A percentile compares a stretch with the other conserved stretches of the same genome.
Conservation (phyloP, 35 echinoderm and acorn worm genomes). For the Ophiothrix spiculata region DNA sequence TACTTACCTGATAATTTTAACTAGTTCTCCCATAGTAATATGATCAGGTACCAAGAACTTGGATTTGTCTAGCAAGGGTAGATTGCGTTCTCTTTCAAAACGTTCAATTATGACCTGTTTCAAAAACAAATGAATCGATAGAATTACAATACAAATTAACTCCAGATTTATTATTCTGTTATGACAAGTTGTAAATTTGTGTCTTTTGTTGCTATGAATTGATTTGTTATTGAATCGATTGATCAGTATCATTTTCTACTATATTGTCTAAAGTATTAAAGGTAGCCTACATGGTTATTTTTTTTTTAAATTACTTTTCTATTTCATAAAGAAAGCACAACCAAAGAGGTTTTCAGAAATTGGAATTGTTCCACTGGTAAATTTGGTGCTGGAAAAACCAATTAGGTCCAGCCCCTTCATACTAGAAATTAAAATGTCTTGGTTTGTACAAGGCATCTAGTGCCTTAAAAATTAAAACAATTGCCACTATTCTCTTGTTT, state of each 20-base stretch:
- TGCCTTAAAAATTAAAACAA: too few species aligned
- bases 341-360: too few species aligned
- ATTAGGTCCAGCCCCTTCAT: too few species aligned
- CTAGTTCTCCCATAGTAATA: conserved; percentile 96
- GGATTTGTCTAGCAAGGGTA: conserved; percentile 93
- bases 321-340: too few species aligned
- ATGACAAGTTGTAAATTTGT: background rate
- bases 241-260: background rate
- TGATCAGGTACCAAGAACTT: conserved; percentile 97
- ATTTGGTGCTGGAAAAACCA: too few species aligned
- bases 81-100: conserved; percentile 76
- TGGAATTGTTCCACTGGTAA: too few species aligned
- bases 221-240: too few species aligned
- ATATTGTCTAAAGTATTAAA: background rate
- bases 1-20: conserved; percentile 96
- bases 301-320: background rate
- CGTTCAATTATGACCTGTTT: conserved; percentile 90
- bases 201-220: background rate
- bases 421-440: too few species aligned
- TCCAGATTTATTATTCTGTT: background rate
- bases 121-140: conserved; percentile 23
- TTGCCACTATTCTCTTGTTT: too few species aligned
- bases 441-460: too few species aligned
- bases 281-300: background rate
- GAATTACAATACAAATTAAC: background rate